Conservation (phyloP, 2,113 vertebrate species). For the Neolamprologus variostigma region DNA sequence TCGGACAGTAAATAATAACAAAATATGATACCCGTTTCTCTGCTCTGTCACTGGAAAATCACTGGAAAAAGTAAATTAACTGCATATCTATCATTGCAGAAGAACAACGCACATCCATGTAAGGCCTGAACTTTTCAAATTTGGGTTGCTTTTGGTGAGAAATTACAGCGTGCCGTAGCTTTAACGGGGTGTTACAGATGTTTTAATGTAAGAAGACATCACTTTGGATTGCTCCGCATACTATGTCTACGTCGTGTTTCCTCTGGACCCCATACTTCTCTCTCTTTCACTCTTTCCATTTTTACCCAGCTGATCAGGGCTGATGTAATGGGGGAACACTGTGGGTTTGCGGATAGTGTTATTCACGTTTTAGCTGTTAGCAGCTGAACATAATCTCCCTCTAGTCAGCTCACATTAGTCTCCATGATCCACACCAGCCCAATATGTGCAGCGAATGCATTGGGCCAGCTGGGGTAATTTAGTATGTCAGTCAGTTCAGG, state of each 20-base stretch:
- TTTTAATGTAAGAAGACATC: neutral
- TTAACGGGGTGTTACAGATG: neutral
- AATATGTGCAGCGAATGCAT: slow-evolving; percentile 65
- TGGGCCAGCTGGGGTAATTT: slow-evolving; percentile 65
- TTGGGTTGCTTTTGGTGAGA: slow-evolving; percentile 24
- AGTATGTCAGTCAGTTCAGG: slow-evolving; percentile 61
- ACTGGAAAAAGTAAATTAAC: slow-evolving; percentile 20
- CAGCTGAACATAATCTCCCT: slow-evolving; percentile 70
- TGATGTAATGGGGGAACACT: slow-evolving; percentile 55
- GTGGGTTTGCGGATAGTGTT: slow-evolving; percentile 45
- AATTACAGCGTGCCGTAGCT: slow-evolving; percentile 5
- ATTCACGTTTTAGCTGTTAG: slow-evolving; percentile 62
- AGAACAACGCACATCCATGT: neutral
- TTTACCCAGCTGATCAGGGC: slow-evolving; percentile 42
- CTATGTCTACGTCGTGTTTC: neutral
- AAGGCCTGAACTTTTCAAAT: slow-evolving; percentile 9
- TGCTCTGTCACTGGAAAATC: slow-evolving; percentile 8
- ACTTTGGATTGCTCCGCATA: neutral
- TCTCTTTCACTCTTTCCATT: neutral
- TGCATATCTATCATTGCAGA: neutral
- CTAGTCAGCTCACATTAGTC: slow-evolving; percentile 69
- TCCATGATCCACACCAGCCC: slow-evolving; percentile 61
- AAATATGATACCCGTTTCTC: neutral
- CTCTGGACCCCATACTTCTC: neutral
- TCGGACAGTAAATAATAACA: slow-evolving; percentile 41